phyloP scores from a whole-genome alignment of 2,113 vertebrate species.

The Dicaeum eximium region DNA sequence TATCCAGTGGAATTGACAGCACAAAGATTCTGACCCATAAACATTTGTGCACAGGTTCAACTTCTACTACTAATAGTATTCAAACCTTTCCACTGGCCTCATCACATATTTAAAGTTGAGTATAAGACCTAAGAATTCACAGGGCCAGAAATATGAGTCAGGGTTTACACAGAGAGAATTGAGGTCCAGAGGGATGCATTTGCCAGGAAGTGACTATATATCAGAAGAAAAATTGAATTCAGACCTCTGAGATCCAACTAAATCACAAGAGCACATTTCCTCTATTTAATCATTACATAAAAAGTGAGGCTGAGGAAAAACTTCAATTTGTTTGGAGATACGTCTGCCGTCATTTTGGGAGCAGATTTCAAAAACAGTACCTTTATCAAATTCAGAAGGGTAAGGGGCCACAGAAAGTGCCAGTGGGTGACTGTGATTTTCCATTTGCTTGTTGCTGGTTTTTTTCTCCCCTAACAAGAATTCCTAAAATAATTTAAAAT shows the following conservation, averaged over 20 bases:
- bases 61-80: neutral
- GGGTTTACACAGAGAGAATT: neutral
- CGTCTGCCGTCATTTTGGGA: neutral
- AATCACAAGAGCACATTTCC: neutral
- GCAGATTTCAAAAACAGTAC: neutral
- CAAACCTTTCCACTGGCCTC: neutral
- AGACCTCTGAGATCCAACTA: neutral
- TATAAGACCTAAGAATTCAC: neutral
- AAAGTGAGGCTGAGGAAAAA: neutral
- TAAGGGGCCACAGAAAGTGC: neutral
- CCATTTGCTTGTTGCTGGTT: neutral
- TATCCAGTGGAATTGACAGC: neutral
- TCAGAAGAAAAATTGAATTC: slow-evolving; percentile 10
- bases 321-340: neutral
- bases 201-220: neutral
- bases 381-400: neutral
- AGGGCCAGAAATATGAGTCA: neutral
- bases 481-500: neutral
- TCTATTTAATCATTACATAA: neutral
- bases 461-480: neutral
- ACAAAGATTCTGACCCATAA: neutral
- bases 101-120: neutral
- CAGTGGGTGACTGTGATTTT: neutral
- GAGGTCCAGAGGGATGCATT: neutral
- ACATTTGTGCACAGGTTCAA: neutral